Base-by-base conservation (phyloP, 37 sponge, comb jelly and placozoan genomes). In the Petrosia ficiformis region DNA sequence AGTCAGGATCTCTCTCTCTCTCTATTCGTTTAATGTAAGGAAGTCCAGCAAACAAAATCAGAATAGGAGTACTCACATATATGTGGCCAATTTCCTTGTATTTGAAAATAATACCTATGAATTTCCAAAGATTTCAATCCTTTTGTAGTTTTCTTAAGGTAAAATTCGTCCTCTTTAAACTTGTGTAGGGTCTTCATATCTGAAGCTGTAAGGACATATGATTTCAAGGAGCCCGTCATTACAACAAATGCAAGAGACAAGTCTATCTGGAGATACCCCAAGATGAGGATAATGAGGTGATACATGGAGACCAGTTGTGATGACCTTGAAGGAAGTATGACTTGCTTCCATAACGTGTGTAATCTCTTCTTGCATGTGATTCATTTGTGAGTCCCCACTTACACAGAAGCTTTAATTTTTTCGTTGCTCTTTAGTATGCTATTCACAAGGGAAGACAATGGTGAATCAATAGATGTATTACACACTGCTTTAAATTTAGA, bases 391-490 rank as follows among this genome's bases (percentile, higher is more conserved):
- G 11, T 26, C 63, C 63, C 63, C 63, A 61, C 25, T 24, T 61
- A 26, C 6, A 29, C 22, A n/a, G 63, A 29, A n/a, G n/a, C 63
- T 61, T 61, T 61, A 61, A 29, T 24, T 26, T 24, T 26, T 5
- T 11, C 5, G 6, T 61, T 26, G 6, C 28, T 11, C 5, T 22
- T 61, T 11, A 61, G 26, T 26, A 71, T 39, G 37, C 42, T n/a
- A 36, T 37, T 41, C 25, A 40, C 42, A 21, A 71, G 43, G 2
- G 72, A 71, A n/a, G 30, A 19, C 42, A 37, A n/a, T 41, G 72
- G 72, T 24, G 3, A 30, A 30, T 71, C 72, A 35, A 71, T 39
- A 25, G 42, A 41, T 40, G 72, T 43, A 40, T 61, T 24, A 61
- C 63, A 61, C 6, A 61, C n/a, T 61, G 63, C 63, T 61, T 5